Base-by-base conservation (phyloP, 1,140 invertebrate genomes). In the Tetragonula clypearis region DNA sequence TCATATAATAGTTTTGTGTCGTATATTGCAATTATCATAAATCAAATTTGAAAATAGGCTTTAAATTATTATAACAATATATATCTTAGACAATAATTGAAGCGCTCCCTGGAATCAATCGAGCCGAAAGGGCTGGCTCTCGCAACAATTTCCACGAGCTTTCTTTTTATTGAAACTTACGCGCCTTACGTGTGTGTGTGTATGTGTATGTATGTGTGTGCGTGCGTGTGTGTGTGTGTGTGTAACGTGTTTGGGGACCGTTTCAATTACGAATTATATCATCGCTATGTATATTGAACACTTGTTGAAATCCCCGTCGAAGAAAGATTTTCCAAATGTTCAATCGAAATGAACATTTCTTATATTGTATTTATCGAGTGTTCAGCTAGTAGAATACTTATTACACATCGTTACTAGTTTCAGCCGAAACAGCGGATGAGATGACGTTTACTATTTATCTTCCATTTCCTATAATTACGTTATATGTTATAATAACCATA, bases 41-140 rank as follows among this genome's bases (percentile, higher is more conserved):
- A 93, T 92, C 89, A 93, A 93, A 93, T 92, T 93, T 92, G 92
- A 93, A 93, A 93, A 93, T 93, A 93, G 91, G 92, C 92, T 93
- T 93, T 91, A 93, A 93, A 93, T 94, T 87, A 93, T 94, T 87
- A 92, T 92, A 92, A 92, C 88, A 91, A 92, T 91, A 69, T 91
- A 69, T 92, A 93, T 90, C 90, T 87, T 92, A 90, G 88, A 92
- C 86, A 92, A 93, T 92, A 92, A 93, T 92, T 90, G 90, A 93
- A 93, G 91, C 91, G 90, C 88, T 92, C 91, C 88, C 89, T 92
- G 90, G 90, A 92, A 66, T 78, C 49, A 65, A 92, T 89, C 90
- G 76, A 90, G 91, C 88, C 91, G 87, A 90, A 92, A 92, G 3
- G 3, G 30, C 30, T 30, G 30, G 88, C 88, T 87, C 90, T 91